phyloP scores from a whole-genome alignment of 2,888 invertebrate species.

The Oxyteleia sp. region DNA sequence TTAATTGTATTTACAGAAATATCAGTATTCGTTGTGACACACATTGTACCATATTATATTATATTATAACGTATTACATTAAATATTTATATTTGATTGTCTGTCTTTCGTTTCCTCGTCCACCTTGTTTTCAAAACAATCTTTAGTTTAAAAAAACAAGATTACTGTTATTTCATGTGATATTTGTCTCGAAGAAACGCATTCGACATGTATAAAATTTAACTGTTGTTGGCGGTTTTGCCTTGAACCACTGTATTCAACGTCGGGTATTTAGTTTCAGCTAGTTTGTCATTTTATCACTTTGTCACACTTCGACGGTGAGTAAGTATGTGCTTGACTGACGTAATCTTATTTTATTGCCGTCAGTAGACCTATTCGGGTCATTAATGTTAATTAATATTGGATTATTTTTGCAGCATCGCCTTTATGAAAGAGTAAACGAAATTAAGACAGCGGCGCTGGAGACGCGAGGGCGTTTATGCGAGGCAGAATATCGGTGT shows the following conservation, averaged over 20 bases:
- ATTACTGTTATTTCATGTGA: neutral
- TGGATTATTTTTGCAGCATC: constrained; percentile 37
- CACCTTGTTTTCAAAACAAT: too few species aligned
- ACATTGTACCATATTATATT: too few species aligned
- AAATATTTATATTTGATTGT: too few species aligned
- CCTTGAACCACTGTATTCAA: constrained; percentile 71
- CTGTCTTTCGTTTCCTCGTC: too few species aligned
- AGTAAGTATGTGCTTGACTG: constrained; percentile 73
- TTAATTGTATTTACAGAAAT: too few species aligned
- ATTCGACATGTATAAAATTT: constrained; percentile 70
- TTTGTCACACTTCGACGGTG: constrained; percentile 71
- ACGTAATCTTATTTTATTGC: constrained; percentile 64
- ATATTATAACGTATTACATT: too few species aligned
- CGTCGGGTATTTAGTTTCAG: constrained; percentile 71
- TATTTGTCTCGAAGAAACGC: neutral
- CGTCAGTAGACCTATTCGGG: constrained; percentile 43
- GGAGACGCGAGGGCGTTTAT: constrained; percentile 9
- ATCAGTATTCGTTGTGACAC: too few species aligned
- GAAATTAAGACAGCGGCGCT: constrained; percentile 9
- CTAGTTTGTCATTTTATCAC: constrained; percentile 75
- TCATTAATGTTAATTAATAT: constrained; percentile 61
- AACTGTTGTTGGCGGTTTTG: constrained; percentile 83
- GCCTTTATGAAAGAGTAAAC: constrained; percentile 4
- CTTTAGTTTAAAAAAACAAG: too few species aligned
- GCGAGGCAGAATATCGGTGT: constrained; percentile 49